These are phyloP conservation scores for Trematomus loennbergii DNA, from an alignment of 2,113 vertebrate species.

Conservation along the genomic window DNA sequence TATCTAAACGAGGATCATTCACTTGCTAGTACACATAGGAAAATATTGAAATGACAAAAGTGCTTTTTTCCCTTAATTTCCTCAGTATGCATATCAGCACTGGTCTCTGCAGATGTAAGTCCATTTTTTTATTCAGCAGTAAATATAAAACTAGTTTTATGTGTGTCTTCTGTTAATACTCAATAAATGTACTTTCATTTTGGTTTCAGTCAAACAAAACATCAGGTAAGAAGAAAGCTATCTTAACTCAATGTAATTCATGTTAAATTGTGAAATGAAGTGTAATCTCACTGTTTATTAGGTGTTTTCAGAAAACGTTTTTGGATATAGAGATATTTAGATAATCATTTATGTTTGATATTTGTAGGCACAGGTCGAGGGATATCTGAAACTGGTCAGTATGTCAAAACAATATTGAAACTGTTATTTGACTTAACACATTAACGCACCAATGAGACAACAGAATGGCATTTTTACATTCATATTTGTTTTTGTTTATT, in stretches of 20 bases:
- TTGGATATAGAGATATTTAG: too few species aligned
- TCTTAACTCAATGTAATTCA: neutral
- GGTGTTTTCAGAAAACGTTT: neutral
- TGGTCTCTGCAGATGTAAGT: constrained; percentile 53
- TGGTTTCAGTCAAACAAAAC: constrained; percentile 41
- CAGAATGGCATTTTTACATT: neutral
- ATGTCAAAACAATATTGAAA: neutral
- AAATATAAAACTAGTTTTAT: neutral
- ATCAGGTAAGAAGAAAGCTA: constrained; percentile 19
- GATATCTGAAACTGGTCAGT: constrained; percentile 45
- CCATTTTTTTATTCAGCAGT: neutral
- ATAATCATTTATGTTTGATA: neutral
- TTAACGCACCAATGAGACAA: neutral
- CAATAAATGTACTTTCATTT: constrained; percentile 13
- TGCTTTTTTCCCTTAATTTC: neutral
- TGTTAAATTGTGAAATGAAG: neutral
- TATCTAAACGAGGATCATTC: neutral
- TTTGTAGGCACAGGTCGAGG: neutral
- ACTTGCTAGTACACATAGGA: neutral
- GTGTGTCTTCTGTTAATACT: neutral
- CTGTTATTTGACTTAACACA: neutral
- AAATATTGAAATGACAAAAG: neutral
- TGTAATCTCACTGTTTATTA: neutral
- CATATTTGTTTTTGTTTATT: neutral
- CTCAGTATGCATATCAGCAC: constrained; percentile 25